A percentile compares a stretch with the other conserved stretches of the same genome.
phyloP scores from a whole-genome alignment of 2,888 invertebrate species.

The Agonum fuliginosum region DNA sequence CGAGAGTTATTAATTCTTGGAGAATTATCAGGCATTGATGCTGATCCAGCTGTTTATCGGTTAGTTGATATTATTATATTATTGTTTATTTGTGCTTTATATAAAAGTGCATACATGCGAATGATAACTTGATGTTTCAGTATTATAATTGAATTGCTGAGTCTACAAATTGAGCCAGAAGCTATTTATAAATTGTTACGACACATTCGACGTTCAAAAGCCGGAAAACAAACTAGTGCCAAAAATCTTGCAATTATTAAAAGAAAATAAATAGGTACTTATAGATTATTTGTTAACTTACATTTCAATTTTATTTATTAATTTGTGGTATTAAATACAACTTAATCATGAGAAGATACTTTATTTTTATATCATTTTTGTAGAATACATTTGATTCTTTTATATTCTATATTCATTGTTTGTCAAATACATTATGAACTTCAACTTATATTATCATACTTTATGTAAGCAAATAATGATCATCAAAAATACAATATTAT shows the following conservation, averaged over 20 bases:
- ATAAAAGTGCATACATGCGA: slow-evolving; percentile 45
- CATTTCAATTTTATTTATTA: slow-evolving; percentile 5
- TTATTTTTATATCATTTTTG: not conserved
- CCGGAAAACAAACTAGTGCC: slow-evolving; percentile 10
- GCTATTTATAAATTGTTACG: slow-evolving; percentile 65
- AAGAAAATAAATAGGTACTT: not conserved
- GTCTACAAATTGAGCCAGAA: slow-evolving; percentile 65
- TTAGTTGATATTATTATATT: slow-evolving; percentile 60
- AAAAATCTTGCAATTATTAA: slow-evolving; percentile 7
- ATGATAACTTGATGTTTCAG: slow-evolving; percentile 59
- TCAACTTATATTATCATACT: not conserved
- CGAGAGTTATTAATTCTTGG: slow-evolving; percentile 66
- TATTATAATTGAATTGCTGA: slow-evolving; percentile 66
- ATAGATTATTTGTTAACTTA: not conserved
- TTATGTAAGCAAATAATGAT: slow-evolving; percentile 11
- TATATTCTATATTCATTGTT: slow-evolving; percentile 2
- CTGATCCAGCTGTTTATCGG: slow-evolving; percentile 64
- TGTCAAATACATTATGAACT: no score
- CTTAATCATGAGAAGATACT: slow-evolving; percentile 20
- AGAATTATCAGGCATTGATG: slow-evolving; percentile 66
- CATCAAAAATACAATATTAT: slow-evolving; percentile 26
- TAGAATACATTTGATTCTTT: not conserved
- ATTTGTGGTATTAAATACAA: slow-evolving; percentile 45
- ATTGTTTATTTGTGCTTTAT: slow-evolving; percentile 43
- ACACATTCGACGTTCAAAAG: slow-evolving; percentile 61